Evolutionary conservation across 2,888 invertebrate species (phyloP).

Genomic region (Coleophora deauratella): DNA sequence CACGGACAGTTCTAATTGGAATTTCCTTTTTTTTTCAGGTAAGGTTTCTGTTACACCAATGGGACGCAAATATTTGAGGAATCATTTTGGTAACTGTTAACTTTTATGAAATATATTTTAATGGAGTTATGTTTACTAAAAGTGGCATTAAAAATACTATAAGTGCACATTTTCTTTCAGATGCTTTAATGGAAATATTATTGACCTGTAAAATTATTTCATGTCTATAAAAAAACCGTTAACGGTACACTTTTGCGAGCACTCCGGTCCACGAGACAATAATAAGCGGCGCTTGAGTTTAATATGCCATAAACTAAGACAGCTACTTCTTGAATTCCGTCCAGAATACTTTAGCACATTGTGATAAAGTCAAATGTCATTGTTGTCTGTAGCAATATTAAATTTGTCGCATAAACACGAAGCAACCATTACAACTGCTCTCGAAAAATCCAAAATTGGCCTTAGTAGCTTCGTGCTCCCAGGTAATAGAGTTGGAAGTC

Average conservation of each 20-base stretch:
- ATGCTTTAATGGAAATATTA: conserved; percentile 1
- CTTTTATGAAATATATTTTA: too few species aligned
- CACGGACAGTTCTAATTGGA: conserved; percentile 22
- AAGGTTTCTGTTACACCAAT: conserved; percentile 19
- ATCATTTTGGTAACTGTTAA: too few species aligned
- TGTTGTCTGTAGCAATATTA: background rate
- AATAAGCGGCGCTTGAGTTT: conserved; percentile 7
- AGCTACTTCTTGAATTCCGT: conserved; percentile 2
- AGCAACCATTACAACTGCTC: background rate
- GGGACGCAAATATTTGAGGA: too few species aligned
- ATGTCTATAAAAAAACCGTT: conserved; percentile 1
- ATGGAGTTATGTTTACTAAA: too few species aligned
- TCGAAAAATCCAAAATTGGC: background rate
- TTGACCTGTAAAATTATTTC: background rate
- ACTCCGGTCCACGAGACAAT: conserved; percentile 8
- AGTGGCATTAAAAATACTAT: background rate
- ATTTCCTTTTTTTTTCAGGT: conserved; percentile 39
- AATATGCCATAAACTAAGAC: conserved; percentile 9
- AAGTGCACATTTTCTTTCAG: background rate
- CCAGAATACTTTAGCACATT: background rate
- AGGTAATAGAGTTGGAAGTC: background rate
- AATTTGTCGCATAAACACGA: background rate
- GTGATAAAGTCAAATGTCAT: background rate
- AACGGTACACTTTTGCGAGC: conserved; percentile 6
- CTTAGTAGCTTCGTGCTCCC: too few species aligned